Base-by-base conservation (phyloP, 23 tunicate species). In the Botrylloides violaceus region DNA sequence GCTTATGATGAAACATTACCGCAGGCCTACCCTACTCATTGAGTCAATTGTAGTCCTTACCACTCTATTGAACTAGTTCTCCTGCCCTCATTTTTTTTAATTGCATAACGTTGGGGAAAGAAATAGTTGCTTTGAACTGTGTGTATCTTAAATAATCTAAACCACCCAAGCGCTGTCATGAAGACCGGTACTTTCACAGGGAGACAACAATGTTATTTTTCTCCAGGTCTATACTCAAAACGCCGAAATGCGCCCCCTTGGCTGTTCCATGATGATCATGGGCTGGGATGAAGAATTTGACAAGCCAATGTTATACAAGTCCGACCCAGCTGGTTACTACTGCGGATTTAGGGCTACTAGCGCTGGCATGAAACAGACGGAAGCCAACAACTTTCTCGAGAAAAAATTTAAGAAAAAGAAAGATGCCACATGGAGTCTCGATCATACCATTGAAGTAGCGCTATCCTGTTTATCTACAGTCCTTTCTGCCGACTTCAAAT, bases 301-400 rank as follows among this genome's bases (percentile, higher is more conserved):
- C 32, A 81, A 81, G 66, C 94, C 98, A 1, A 86, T 85, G 88
- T 60, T 93, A 66, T 93, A 93, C 74, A 85, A 86, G 58, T 58
- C 95, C 34, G 76, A 66, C 28, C 62, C 64, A 29, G 58, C 83
- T 68, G 98, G 98, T 20, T 93, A 93, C 60, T 84, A 77, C 72
- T 81, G 94, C 65, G 98, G 98, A 20, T 93, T 86, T 78, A 78
- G 87, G 26, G 98, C 98, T 0, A 79, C 84, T 70, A 81, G 88
- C 39, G 94, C 93, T 36, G 98, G 98, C 2, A 84, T 77, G 33
- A 93, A 93, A 70, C 98, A 93, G 58, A 93, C 95, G 33, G 98
- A 93, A 78, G 98, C 98, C 2, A 93, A 86, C 72, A 93, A 86
- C 3, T 93, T 86, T 57, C 70, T 93, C 28, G 98, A 93, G 65